Evolutionary conservation across 2,113 vertebrate species (phyloP), one percentile per base, ranked within the genome.

Genomic region (Thalassoma bifasciatum): DNA sequence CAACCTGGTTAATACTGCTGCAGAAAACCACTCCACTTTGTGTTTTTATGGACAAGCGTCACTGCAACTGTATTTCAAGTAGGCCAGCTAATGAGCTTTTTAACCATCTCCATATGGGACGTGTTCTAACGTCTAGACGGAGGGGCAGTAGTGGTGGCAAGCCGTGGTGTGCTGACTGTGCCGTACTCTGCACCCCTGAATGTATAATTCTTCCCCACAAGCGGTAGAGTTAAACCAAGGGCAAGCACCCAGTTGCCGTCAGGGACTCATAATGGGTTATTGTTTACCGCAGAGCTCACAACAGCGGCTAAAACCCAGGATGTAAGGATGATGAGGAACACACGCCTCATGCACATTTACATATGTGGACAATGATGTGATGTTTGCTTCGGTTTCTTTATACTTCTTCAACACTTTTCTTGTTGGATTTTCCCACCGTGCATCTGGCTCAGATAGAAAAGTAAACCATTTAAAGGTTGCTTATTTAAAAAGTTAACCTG

Each of bases 31-130:
- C 87, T 84, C 84, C 65, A 83, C 86, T 92, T 85, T 79, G 86
- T 92, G 88, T 89, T 93, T 94, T 94, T 94, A 94, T 93, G 89
- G 90, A 89, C 88, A 91, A 89, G 89, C 91, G 88, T 93, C 91
- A 93, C 89, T 91, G 88, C 91, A 92, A 93, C 89, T 89, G 87
- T 88, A 91, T 93, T 93, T 92, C 86, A 93, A 92, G 88, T 88
- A 90, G 87, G 89, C 88, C 75, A 73, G 79, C 92, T 93, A 94
- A 94, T 92, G 93, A 93, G 93, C 88, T 86, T 85, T 91, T 90
- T 94, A 93, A 94, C 89, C 87, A 92, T 88, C 86, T 93, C 93
- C 93, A 93, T 92, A 92, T 93, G 93, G 85, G 10, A 91, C 51
- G 30, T 78, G 79, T 75, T 88, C 86, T 81, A 83, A 75, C 80